phyloP scores from a whole-genome alignment of 2,888 invertebrate genomes.

The Plebejus anna region DNA sequence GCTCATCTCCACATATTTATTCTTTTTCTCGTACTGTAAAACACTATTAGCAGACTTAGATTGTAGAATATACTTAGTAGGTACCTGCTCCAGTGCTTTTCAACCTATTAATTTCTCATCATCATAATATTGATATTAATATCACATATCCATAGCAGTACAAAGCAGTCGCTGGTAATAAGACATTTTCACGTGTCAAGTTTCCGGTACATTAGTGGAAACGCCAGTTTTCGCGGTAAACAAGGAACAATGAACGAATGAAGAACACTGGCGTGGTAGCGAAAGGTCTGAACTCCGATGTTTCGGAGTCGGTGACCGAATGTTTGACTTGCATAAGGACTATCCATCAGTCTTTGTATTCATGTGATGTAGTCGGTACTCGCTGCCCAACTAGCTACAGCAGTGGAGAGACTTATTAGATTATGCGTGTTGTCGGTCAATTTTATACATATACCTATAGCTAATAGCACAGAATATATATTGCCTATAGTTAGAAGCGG shows the following conservation, averaged over 20 bases:
- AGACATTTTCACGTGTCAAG: slow-evolving; percentile 46
- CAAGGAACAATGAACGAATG: slow-evolving; percentile 29
- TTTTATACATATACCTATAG: too few relatives aligned
- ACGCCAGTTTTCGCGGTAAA: slow-evolving; percentile 67
- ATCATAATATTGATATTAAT: neutral
- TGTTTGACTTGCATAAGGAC: slow-evolving; percentile 65
- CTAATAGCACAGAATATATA: too few relatives aligned
- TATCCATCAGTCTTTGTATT: slow-evolving; percentile 63
- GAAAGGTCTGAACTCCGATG: slow-evolving; percentile 37
- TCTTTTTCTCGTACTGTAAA: too few relatives aligned
- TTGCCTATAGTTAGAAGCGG: too few relatives aligned
- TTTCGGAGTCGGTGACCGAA: slow-evolving; percentile 68
- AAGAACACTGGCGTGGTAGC: slow-evolving; percentile 43
- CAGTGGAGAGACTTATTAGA: slow-evolving; percentile 57
- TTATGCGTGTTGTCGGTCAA: neutral
- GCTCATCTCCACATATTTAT: too few relatives aligned
- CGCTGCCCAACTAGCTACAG: slow-evolving; percentile 64
- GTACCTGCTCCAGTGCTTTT: too few relatives aligned
- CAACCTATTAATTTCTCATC: too few relatives aligned
- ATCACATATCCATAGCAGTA: slow-evolving; percentile 2
- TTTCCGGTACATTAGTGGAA: slow-evolving; percentile 72
- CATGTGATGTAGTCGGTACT: slow-evolving; percentile 60
- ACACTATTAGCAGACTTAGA: too few relatives aligned
- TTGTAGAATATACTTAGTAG: too few relatives aligned
- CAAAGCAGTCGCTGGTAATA: slow-evolving; percentile 1